Evolutionary conservation across 1,140 invertebrate species (phyloP).

Genomic region (Helicorthomorpha holstii): DNA sequence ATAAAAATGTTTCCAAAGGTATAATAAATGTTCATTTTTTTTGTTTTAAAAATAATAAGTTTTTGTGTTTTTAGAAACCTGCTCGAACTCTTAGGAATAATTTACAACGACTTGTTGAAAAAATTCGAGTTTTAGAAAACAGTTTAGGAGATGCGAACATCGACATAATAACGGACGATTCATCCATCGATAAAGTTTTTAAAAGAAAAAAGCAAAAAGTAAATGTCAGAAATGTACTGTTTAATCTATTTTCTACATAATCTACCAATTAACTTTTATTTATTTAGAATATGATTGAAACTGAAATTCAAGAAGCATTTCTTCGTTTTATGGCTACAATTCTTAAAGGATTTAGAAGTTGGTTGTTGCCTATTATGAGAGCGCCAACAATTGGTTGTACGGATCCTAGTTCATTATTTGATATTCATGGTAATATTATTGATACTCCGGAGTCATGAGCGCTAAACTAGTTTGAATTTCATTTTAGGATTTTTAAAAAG

Average conservation of each 20-base stretch:
- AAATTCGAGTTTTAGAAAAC: constrained; percentile 24
- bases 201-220: constrained; percentile 50
- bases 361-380: constrained; percentile 82
- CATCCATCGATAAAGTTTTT: constrained; percentile 44
- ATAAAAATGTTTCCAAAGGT: constrained; percentile 70
- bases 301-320: constrained; percentile 94
- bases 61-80: constrained; percentile 36
- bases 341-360: constrained; percentile 77
- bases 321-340: constrained; percentile 88
- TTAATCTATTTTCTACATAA: constrained; percentile 6
- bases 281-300: constrained; percentile 53
- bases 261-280: constrained; percentile 20
- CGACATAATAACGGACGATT: constrained; percentile 21
- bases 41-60: neutral
- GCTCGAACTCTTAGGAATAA: constrained; percentile 54
- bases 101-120: constrained; percentile 47
- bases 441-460: neutral
- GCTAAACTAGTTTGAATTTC: constrained; percentile 6
- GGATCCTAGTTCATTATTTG: constrained; percentile 86
- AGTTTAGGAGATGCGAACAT: constrained; percentile 26
- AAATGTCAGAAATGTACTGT: constrained; percentile 8
- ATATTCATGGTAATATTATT: constrained; percentile 56
- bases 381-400: constrained; percentile 84
- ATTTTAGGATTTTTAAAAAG: constrained; percentile 36
- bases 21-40: constrained; percentile 5